Evolutionary conservation across 53 echinoderm and acorn worm species (phyloP).

Genomic region (Echinarachnius parma): DNA sequence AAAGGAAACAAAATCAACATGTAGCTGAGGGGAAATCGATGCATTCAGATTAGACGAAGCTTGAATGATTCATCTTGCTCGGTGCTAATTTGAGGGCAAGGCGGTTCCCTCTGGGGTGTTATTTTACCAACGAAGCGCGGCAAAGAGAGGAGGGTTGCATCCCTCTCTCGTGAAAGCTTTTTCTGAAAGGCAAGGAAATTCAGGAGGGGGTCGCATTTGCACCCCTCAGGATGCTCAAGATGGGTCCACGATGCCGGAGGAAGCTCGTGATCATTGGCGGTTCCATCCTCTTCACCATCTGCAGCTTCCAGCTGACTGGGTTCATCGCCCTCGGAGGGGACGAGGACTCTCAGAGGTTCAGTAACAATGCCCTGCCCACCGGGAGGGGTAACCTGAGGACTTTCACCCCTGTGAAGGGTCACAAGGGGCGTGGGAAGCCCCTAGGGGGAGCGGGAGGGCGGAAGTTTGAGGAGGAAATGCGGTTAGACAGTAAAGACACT

Average conservation of each 20-base stretch:
- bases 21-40: no score
- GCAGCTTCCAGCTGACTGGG: slow-evolving; percentile 44
- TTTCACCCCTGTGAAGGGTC: neutral
- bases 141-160: no score
- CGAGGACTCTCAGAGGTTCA: slow-evolving; percentile 32
- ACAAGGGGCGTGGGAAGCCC: neutral
- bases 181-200: no score
- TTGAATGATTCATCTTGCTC: no score
- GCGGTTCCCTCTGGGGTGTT: no score
- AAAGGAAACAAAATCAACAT: no score
- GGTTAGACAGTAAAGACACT: slow-evolving; percentile 26
- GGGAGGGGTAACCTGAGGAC: slow-evolving; percentile 27
- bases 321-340: slow-evolving; percentile 17
- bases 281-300: slow-evolving; percentile 38
- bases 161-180: no score
- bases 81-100: no score
- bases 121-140: no score
- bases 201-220: no score
- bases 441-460: neutral
- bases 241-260: slow-evolving; percentile 51
- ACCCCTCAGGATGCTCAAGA: slow-evolving; percentile 18
- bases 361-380: slow-evolving; percentile 46
- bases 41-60: no score
- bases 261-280: slow-evolving; percentile 23
- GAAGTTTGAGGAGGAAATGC: neutral